phyloP scores from a whole-genome alignment of 2,113 vertebrate genomes.

The Cryptomyrus ogoouensis region DNA sequence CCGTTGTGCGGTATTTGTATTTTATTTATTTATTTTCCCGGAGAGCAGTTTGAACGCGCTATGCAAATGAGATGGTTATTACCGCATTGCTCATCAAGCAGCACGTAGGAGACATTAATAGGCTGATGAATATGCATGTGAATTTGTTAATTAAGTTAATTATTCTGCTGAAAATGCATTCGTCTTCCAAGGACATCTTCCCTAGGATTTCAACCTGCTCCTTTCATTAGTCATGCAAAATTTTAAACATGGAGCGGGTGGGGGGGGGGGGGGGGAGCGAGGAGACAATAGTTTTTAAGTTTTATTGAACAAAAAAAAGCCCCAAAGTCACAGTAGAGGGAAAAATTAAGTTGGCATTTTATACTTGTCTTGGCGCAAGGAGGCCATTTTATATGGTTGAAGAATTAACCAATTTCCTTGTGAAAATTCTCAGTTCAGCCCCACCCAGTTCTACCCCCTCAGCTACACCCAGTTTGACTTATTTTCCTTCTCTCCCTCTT shows the following conservation, averaged over 20 bases:
- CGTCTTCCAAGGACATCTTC: conserved; percentile 99
- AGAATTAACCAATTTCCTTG: conserved; percentile 8
- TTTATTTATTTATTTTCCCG: conserved; percentile 27
- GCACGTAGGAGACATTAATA: conserved; percentile 97
- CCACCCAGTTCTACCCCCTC: not conserved
- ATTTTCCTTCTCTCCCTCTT: conserved; percentile 47
- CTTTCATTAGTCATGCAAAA: conserved; percentile 94
- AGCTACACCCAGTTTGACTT: conserved; percentile 21
- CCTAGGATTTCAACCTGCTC: conserved; percentile 97
- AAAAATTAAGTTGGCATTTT: not conserved
- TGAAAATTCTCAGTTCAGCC: conserved; percentile 11
- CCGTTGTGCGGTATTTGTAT: conserved; percentile 18
- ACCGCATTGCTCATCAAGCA: conserved; percentile 97
- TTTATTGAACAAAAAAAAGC: conserved; percentile 18
- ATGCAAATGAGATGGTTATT: conserved; percentile 99
- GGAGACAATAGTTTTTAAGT: conserved; percentile 22
- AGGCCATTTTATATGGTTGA: conserved; percentile 13
- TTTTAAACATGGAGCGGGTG: conserved; percentile 67
- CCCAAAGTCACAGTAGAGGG: not conserved
- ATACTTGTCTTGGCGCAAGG: not conserved
- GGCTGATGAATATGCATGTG: conserved; percentile 84
- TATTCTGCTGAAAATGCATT: conserved; percentile 99
- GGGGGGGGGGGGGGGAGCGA: conserved; percentile 35
- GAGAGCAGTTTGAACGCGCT: conserved; percentile 85
- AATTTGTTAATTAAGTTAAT: conserved; percentile 99